Evolutionary conservation across 2,888 invertebrate genomes (phyloP).

Genomic region (Diachrysia chrysitis): DNA sequence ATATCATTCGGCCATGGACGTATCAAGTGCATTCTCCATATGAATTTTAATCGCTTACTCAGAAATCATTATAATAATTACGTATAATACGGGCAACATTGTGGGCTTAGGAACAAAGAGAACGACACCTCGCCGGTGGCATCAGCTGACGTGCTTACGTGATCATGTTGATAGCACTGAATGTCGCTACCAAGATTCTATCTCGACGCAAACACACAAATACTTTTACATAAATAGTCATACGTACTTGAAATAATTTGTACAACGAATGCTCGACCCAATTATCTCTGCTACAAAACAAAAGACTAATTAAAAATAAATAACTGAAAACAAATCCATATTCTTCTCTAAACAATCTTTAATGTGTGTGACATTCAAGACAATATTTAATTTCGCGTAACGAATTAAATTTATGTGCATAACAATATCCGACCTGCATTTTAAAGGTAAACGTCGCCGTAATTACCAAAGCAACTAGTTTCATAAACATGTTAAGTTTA

Average conservation of each 20-base stretch:
- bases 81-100: slow-evolving; percentile 63
- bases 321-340: slow-evolving; percentile 12
- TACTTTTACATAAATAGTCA: slow-evolving; percentile 49
- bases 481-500: slow-evolving; percentile 11
- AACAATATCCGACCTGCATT: slow-evolving; percentile 23
- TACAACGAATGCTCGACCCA: slow-evolving; percentile 23
- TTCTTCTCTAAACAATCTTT: slow-evolving; percentile 23
- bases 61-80: slow-evolving; percentile 67
- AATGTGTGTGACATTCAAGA: slow-evolving; percentile 17
- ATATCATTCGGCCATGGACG: slow-evolving; percentile 51
- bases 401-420: slow-evolving; percentile 26
- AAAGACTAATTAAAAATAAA: slow-evolving; percentile 7
- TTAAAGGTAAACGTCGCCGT: slow-evolving; percentile 26
- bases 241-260: slow-evolving; percentile 48
- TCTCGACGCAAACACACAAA: slow-evolving; percentile 56
- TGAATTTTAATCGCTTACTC: slow-evolving; percentile 61
- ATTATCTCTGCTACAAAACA: slow-evolving; percentile 30
- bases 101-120: slow-evolving; percentile 62
- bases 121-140: slow-evolving; percentile 56
- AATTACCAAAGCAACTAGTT: slow-evolving; percentile 37
- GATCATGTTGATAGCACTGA: slow-evolving; percentile 52
- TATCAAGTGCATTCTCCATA: slow-evolving; percentile 52
- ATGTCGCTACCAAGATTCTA: slow-evolving; percentile 56
- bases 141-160: slow-evolving; percentile 36
- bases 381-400: slow-evolving; percentile 15